These are phyloP conservation scores for Scatophagus argus DNA, from an alignment of 2,113 vertebrate species.

Conservation along the genomic window DNA sequence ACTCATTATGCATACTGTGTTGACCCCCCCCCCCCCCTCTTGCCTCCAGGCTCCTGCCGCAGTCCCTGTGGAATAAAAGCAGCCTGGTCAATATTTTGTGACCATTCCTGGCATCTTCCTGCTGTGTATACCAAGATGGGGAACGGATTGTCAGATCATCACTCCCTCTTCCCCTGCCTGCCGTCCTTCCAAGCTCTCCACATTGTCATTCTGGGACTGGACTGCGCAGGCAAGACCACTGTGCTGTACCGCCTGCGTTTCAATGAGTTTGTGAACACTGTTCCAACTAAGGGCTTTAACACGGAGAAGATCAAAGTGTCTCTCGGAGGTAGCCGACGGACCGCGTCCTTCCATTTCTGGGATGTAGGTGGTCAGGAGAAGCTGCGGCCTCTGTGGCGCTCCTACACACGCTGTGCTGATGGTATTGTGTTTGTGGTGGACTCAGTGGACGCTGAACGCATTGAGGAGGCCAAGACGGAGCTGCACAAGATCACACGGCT, in stretches of 20 bases:
- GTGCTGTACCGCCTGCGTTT: conserved; percentile 94
- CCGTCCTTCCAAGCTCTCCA: conserved; percentile 92
- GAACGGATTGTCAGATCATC: conserved; percentile 93
- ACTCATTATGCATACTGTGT: conserved; percentile 62
- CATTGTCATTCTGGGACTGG: conserved; percentile 94
- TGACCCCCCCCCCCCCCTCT: background rate
- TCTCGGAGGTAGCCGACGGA: conserved; percentile 84
- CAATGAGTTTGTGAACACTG: conserved; percentile 96
- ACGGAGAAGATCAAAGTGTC: conserved; percentile 93
- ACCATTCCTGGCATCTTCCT: conserved; percentile 20
- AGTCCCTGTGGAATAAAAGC: conserved; percentile 49
- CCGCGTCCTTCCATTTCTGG: conserved; percentile 95
- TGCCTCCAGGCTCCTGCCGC: conserved; percentile 58
- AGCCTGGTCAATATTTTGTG: conserved; percentile 58
- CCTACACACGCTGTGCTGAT: conserved; percentile 93
- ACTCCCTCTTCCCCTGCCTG: conserved; percentile 87
- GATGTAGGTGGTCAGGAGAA: conserved; percentile 97
- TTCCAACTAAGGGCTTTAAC: conserved; percentile 97
- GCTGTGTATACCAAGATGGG: conserved; percentile 86
- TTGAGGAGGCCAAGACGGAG: conserved; percentile 96
- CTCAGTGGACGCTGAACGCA: conserved; percentile 92
- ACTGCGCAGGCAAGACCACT: conserved; percentile 94
- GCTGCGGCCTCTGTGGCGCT: conserved; percentile 94
- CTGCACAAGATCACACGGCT: conserved; percentile 95
- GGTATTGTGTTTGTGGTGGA: conserved; percentile 97